Conservation (phyloP, 2,113 vertebrate genomes). For the Felis chaus region DNA sequence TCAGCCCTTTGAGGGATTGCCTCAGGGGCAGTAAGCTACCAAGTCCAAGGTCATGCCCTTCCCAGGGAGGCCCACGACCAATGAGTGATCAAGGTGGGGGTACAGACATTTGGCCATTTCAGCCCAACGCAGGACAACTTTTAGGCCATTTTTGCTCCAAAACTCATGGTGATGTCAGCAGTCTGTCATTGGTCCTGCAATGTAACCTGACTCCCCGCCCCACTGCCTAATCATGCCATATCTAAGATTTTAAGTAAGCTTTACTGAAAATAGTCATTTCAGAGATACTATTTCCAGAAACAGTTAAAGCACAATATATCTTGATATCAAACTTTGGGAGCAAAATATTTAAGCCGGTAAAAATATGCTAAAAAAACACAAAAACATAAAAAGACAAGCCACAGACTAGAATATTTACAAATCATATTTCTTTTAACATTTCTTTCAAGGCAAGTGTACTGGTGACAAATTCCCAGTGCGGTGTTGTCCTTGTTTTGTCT, state of each 20-base stretch:
- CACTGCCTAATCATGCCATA: not conserved
- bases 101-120: not conserved
- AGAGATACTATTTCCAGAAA: not conserved
- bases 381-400: not conserved
- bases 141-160: not conserved
- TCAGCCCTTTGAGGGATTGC: not conserved
- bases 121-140: not conserved
- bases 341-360: constrained; percentile 36
- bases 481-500: not conserved
- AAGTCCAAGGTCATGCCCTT: not conserved
- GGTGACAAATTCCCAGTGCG: not conserved
- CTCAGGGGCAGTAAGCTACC: not conserved
- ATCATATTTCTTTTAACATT: not conserved
- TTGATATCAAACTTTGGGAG: not conserved
- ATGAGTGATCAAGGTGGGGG: not conserved
- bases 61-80: not conserved
- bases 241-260: not conserved
- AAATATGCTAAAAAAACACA: not conserved
- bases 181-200: not conserved
- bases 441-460: not conserved
- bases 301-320: not conserved
- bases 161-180: not conserved
- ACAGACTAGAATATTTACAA: not conserved
- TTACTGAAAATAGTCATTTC: not conserved
- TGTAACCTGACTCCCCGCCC: not conserved